Evolutionary conservation across 2,113 vertebrate species (phyloP).

Genomic region (Lutjanus erythropterus): DNA sequence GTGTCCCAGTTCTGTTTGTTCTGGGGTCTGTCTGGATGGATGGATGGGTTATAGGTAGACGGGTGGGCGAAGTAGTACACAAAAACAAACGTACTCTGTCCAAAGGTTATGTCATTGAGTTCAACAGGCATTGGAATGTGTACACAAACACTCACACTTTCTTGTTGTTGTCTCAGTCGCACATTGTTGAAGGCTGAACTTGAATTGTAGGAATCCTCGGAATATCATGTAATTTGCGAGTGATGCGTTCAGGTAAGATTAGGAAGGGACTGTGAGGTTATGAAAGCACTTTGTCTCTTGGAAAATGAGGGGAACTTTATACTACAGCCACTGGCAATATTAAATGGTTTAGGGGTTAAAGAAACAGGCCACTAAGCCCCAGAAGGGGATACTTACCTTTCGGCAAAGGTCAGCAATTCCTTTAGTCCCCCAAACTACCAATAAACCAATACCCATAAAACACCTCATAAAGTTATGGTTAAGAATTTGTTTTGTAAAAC

Average conservation of each 20-base stretch:
- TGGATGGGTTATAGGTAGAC: background rate
- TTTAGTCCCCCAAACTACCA: no score
- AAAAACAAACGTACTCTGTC: conserved; percentile 10
- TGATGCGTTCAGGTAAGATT: background rate
- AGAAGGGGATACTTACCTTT: no score
- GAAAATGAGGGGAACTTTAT: background rate
- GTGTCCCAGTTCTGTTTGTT: conserved; percentile 28
- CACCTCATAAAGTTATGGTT: no score
- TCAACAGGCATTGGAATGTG: conserved; percentile 11
- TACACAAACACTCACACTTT: background rate
- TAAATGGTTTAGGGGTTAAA: no score
- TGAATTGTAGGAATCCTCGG: background rate
- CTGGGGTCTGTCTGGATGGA: conserved; percentile 15
- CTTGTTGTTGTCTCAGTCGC: background rate
- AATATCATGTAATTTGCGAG: conserved; percentile 4
- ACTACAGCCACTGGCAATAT: background rate
- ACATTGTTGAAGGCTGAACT: background rate
- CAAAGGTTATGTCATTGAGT: conserved; percentile 38
- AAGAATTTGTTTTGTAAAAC: no score
- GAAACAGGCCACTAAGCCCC: no score
- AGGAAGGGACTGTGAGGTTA: conserved; percentile 1
- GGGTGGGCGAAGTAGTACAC: background rate
- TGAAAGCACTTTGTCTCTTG: background rate
- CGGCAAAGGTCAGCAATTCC: no score
- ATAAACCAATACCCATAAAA: no score